phyloP scores from a whole-genome alignment of 2,113 vertebrate genomes.

The Chaetodon trifascialis region DNA sequence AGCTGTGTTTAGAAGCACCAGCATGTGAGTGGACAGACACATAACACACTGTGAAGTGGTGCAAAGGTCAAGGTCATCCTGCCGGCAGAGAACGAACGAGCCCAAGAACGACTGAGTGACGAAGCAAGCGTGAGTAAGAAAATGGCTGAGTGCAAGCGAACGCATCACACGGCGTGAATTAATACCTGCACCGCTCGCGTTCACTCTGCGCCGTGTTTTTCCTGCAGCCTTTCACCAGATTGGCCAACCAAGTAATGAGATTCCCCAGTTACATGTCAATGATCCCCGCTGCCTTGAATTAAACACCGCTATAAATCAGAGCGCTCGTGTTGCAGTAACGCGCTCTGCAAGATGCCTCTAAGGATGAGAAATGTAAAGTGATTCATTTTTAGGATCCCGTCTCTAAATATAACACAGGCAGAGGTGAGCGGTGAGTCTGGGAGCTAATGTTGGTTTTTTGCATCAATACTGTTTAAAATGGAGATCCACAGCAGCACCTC shows the following conservation, averaged over 20 bases:
- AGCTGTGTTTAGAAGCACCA: not conserved
- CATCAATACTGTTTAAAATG: constrained; percentile 14
- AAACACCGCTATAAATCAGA: constrained; percentile 62
- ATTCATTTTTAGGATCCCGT: not conserved
- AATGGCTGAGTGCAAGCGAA: not conserved
- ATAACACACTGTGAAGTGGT: constrained; percentile 16
- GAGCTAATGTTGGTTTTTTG: constrained; percentile 6
- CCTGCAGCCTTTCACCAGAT: constrained; percentile 50
- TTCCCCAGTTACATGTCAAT: constrained; percentile 47
- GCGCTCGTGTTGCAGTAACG: constrained; percentile 26
- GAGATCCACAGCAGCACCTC: not conserved
- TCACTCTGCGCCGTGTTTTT: constrained; percentile 1
- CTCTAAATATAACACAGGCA: not conserved
- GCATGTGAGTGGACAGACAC: not conserved
- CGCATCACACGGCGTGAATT: constrained; percentile 14
- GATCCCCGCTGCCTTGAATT: constrained; percentile 50
- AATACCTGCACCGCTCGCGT: constrained; percentile 26
- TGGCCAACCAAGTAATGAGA: constrained; percentile 61
- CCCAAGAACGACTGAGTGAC: not conserved
- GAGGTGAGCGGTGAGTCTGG: not conserved
- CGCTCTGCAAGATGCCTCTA: constrained; percentile 18
- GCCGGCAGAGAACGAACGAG: not conserved
- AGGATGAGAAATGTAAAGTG: constrained; percentile 37
- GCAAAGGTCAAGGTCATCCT: constrained; percentile 55
- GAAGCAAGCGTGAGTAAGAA: not conserved